These are phyloP conservation scores for Acanthiza pusilla DNA, from an alignment of 2,797 vertebrate genomes.

Conservation along the genomic window DNA sequence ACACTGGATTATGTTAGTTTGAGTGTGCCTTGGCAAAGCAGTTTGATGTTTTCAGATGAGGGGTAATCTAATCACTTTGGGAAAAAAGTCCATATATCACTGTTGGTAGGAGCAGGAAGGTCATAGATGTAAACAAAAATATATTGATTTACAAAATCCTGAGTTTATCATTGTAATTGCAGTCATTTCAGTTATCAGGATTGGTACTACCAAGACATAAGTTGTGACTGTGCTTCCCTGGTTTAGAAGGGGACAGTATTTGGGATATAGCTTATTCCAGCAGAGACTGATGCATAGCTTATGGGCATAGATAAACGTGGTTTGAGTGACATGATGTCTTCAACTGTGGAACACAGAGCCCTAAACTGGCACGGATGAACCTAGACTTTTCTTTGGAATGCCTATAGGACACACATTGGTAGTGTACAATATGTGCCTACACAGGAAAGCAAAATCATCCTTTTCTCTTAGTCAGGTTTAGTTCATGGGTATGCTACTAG, in stretches of 20 bases:
- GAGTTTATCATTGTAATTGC: background rate
- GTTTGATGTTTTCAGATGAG: background rate
- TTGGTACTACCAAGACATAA: background rate
- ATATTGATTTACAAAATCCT: background rate
- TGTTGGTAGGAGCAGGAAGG: background rate
- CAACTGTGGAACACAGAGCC: background rate
- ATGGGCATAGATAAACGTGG: fast-evolving
- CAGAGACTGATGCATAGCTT: background rate
- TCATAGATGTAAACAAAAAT: background rate
- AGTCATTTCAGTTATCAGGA: background rate
- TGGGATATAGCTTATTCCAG: background rate
- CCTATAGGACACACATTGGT: background rate
- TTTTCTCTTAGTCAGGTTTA: background rate
- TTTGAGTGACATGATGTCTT: background rate
- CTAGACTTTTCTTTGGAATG: background rate
- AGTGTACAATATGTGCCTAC: background rate
- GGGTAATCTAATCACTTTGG: background rate
- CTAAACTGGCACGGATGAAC: background rate
- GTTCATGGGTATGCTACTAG: background rate
- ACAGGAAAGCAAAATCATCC: background rate
- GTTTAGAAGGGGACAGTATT: background rate
- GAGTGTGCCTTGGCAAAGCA: background rate
- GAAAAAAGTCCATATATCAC: background rate
- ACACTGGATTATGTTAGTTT: background rate
- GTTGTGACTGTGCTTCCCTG: background rate